These are phyloP conservation scores for Enteromius fasciolatus DNA, from an alignment of 2,797 vertebrate genomes.

Conservation along the genomic window DNA sequence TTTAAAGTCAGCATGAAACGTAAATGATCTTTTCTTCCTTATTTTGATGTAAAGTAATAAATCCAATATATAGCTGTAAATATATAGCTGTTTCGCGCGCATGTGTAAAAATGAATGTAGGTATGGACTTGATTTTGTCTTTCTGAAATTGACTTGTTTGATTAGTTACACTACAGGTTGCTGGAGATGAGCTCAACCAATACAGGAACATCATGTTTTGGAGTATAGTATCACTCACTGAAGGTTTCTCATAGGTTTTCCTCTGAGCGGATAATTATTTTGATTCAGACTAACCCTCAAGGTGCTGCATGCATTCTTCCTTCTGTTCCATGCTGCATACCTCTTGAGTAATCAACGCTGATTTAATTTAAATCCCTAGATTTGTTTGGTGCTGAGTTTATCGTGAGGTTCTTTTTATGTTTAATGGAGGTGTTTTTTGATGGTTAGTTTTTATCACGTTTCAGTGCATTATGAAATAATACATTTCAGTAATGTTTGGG, in stretches of 20 bases:
- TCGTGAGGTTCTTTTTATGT: background rate
- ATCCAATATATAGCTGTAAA: background rate
- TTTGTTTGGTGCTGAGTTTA: slow-evolving; percentile 11
- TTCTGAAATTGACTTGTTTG: background rate
- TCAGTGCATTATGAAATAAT: slow-evolving; percentile 24
- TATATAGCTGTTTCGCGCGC: background rate
- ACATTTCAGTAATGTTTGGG: slow-evolving; percentile 3
- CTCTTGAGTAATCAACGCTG: slow-evolving; percentile 21
- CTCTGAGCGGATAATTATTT: slow-evolving; percentile 31
- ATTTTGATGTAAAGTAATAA: background rate
- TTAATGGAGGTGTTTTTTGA: slow-evolving; percentile 6
- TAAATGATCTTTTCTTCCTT: background rate
- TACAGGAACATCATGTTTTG: background rate
- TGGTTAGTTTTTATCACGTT: background rate
- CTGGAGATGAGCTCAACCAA: background rate
- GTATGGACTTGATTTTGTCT: background rate
- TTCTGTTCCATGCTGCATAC: background rate
- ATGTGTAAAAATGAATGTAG: background rate
- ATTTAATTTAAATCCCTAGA: slow-evolving; percentile 20
- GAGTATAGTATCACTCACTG: background rate
- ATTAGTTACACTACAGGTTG: background rate
- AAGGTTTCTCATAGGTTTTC: background rate
- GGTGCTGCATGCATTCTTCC: slow-evolving; percentile 18
- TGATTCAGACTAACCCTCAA: slow-evolving; percentile 18
- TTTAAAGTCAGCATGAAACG: background rate